Evolutionary conservation across 2,113 vertebrate genomes (phyloP).

Genomic region (Catharus minimus): DNA sequence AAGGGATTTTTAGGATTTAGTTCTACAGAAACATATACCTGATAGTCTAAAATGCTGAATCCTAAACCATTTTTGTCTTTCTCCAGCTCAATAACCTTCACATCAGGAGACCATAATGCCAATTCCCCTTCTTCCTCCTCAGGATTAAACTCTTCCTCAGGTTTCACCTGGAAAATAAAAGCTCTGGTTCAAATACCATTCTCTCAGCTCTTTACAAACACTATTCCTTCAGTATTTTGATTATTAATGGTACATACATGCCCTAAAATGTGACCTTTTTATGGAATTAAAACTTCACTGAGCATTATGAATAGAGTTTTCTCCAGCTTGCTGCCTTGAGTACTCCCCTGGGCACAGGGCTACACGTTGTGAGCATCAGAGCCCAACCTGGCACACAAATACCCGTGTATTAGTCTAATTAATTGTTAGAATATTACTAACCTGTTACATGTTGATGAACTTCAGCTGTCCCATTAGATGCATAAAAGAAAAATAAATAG

Average conservation of each 20-base stretch:
- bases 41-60: constrained; percentile 98
- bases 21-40: constrained; percentile 76
- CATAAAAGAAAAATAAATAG: constrained; percentile 76
- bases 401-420: background rate
- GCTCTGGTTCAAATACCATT: background rate
- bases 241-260: background rate
- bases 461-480: constrained; percentile 77
- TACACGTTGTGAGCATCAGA: background rate
- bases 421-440: constrained; percentile 66
- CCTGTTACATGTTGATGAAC: constrained; percentile 73
- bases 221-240: background rate
- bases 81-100: constrained; percentile 84
- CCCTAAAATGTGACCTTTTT: background rate
- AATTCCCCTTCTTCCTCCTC: constrained; percentile 85
- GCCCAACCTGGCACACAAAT: constrained; percentile 1
- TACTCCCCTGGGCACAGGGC: background rate
- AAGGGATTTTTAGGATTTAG: background rate
- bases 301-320: background rate
- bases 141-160: constrained; percentile 3
- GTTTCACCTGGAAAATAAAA: constrained; percentile 63
- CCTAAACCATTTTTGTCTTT: constrained; percentile 89
- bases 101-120: constrained; percentile 89
- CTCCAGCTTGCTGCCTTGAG: background rate
- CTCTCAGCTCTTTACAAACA: background rate
- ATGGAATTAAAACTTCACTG: background rate